phyloP scores from a whole-genome alignment of 2,888 invertebrate genomes.

The Resseliella maxima region DNA sequence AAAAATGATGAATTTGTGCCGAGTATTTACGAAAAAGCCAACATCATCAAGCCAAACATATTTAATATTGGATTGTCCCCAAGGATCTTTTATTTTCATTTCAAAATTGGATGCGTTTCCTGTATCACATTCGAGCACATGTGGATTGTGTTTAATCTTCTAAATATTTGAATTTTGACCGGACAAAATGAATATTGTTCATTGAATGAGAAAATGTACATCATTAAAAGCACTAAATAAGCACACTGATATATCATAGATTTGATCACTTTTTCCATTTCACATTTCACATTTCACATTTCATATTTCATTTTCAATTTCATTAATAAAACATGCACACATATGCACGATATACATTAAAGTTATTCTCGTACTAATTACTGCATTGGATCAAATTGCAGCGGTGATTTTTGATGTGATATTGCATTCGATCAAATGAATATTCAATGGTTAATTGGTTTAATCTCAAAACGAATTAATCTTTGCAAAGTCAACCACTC shows the following conservation, averaged over 20 bases:
- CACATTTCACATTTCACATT: background rate
- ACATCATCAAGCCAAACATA: background rate
- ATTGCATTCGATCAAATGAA: background rate
- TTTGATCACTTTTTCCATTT: background rate
- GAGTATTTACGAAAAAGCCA: background rate
- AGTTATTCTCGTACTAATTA: too few species aligned
- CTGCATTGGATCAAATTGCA: background rate
- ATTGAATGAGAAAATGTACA: too few species aligned
- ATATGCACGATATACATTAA: too few species aligned
- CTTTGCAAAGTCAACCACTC: conserved; percentile 22
- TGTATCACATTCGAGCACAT: background rate
- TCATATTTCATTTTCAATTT: too few species aligned
- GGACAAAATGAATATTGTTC: background rate
- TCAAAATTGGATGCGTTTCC: background rate
- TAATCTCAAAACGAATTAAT: conserved; percentile 22
- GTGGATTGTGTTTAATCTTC: too few species aligned
- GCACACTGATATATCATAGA: too few species aligned
- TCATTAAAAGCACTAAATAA: too few species aligned
- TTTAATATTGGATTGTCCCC: background rate
- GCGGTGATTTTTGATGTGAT: background rate
- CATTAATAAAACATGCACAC: too few species aligned
- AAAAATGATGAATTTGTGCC: background rate
- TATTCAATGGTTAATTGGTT: conserved; percentile 18
- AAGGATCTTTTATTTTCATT: background rate
- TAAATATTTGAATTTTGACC: too few species aligned